A percentile compares a stretch with the other conserved stretches of the same genome.
Evolutionary conservation across 2,797 vertebrate species (phyloP).

Genomic region (Spondyliosoma cantharus): DNA sequence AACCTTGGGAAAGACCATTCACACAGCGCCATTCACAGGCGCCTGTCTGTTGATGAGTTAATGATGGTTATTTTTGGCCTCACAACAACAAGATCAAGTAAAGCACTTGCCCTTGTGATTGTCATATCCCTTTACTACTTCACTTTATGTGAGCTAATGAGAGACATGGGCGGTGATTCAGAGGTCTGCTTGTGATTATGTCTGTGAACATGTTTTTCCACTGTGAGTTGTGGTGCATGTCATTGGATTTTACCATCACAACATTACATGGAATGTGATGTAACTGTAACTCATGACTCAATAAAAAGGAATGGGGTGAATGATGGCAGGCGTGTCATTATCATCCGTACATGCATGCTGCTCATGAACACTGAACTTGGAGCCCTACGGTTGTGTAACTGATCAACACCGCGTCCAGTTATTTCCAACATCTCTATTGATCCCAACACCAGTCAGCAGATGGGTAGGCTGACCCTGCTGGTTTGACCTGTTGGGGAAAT

Average conservation of each 20-base stretch:
- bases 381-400: too few relatives aligned
- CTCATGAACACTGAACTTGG: background rate
- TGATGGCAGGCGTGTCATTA: background rate
- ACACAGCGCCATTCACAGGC: background rate
- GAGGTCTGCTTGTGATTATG: background rate
- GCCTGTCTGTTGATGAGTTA: background rate
- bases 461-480: background rate
- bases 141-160: too few relatives aligned
- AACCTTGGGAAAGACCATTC: conserved; percentile 5
- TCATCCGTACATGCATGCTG: conserved; percentile 23
- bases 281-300: background rate
- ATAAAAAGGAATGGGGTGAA: background rate
- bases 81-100: background rate
- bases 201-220: background rate
- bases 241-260: background rate
- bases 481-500: background rate
- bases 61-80: conserved; percentile 29
- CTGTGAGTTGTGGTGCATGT: background rate
- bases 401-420: background rate
- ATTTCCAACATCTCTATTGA: background rate
- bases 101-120: background rate
- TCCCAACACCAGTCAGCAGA: background rate
- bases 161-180: background rate
- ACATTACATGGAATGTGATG: background rate
- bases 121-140: background rate